Conservation (phyloP, 1,140 invertebrate species). For the Heliothis subflexa region DNA sequence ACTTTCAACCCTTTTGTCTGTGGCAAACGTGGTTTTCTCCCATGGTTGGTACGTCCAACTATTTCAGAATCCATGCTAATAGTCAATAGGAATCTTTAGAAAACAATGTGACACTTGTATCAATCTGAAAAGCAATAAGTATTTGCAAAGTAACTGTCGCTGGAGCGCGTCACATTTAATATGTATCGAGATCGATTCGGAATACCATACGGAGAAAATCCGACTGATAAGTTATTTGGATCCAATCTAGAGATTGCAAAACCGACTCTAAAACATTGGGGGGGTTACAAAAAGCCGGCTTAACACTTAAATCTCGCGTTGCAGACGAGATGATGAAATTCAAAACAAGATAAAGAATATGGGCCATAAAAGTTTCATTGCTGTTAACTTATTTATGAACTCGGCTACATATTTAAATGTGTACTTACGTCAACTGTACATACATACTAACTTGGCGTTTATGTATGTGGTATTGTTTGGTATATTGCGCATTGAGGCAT, state of each 20-base stretch:
- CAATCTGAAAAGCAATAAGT: constrained; percentile 9
- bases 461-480: constrained; percentile 36
- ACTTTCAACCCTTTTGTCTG: background rate
- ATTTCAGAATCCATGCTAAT: background rate
- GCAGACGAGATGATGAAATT: constrained; percentile 77
- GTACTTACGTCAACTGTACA: constrained; percentile 63
- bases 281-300: constrained; percentile 44
- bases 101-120: constrained; percentile 32
- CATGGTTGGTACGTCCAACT: background rate
- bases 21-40: background rate
- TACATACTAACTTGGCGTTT: constrained; percentile 51
- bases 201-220: constrained; percentile 37
- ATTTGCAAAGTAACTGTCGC: constrained; percentile 19
- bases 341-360: constrained; percentile 82
- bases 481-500: constrained; percentile 31
- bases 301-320: constrained; percentile 68
- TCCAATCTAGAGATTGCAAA: constrained; percentile 52
- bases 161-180: constrained; percentile 26
- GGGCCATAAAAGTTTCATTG: constrained; percentile 81
- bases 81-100: background rate
- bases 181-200: constrained; percentile 31
- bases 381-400: constrained; percentile 83
- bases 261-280: constrained; percentile 36
- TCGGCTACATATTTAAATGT: constrained; percentile 77
- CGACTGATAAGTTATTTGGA: constrained; percentile 45